A percentile compares a stretch with the other conserved stretches of the same genome.
These are phyloP conservation scores for Meliscaeva auricollis DNA, from an alignment of 2,888 invertebrate species.

Conservation along the genomic window DNA sequence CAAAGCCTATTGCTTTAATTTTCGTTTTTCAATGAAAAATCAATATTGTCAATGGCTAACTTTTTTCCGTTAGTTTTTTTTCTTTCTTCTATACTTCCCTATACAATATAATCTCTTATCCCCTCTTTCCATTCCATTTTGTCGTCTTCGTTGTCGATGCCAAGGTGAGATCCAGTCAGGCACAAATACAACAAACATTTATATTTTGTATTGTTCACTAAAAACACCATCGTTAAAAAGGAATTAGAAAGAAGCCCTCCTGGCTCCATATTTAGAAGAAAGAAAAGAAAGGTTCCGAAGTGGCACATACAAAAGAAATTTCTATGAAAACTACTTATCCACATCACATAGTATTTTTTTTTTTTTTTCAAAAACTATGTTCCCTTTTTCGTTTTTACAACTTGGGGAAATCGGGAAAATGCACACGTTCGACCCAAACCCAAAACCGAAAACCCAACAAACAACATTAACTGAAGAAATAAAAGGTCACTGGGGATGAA, in stretches of 20 bases:
- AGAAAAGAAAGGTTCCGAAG: constrained; percentile 7
- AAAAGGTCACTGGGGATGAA: constrained; percentile 48
- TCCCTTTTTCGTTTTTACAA: constrained; percentile 8
- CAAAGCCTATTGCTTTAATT: background rate
- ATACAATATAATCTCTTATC: constrained; percentile 4
- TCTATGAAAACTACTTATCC: constrained; percentile 32
- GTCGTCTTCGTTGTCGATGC: background rate
- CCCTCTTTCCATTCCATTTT: background rate
- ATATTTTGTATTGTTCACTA: constrained; percentile 9
- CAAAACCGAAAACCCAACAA: background rate
- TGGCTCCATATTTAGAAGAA: constrained; percentile 31
- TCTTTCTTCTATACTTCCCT: background rate
- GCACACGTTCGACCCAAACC: constrained; percentile 14
- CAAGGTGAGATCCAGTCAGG: constrained; percentile 11
- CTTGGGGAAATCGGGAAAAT: constrained; percentile 56
- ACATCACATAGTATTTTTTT: background rate
- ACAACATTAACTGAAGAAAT: background rate
- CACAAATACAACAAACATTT: background rate
- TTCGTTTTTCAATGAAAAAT: constrained; percentile 24
- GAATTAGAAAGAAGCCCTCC: constrained; percentile 26
- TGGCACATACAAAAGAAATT: constrained; percentile 14
- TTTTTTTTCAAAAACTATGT: background rate
- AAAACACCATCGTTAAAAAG: constrained; percentile 44
- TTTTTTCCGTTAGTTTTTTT: constrained; percentile 6
- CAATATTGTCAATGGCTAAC: constrained; percentile 18